Percentiles rank a stretch among this genome's conserved stretches.
Conservation (phyloP, 2,888 invertebrate species). For the Mongoloraphidia duomilia region DNA sequence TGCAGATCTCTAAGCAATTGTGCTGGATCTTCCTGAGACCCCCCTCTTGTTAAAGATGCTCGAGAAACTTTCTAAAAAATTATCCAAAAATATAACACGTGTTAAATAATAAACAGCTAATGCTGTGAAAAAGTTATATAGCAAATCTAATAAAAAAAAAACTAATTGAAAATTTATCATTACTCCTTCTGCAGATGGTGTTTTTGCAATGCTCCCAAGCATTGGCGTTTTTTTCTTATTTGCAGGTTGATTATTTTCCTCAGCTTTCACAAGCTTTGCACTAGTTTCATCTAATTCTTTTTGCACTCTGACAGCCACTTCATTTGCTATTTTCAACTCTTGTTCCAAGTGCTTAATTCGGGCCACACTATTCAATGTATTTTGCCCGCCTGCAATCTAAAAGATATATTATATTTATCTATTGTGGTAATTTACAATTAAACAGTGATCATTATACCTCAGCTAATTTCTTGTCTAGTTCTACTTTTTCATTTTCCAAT, state of each 20-base stretch:
- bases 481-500: constrained; percentile 71
- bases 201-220: constrained; percentile 39
- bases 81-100: constrained; percentile 1
- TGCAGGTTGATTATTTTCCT: constrained; percentile 28
- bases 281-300: constrained; percentile 54
- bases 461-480: constrained; percentile 52
- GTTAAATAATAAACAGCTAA: background rate
- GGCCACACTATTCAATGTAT: constrained; percentile 45
- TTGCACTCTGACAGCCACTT: constrained; percentile 53
- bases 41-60: constrained; percentile 60
- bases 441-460: constrained; percentile 26
- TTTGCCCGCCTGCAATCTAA: constrained; percentile 37
- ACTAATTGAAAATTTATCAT: constrained; percentile 6
- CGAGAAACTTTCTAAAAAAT: constrained; percentile 49
- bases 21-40: constrained; percentile 67
- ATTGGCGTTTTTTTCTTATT: constrained; percentile 42
- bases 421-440: background rate
- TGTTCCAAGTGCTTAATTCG: constrained; percentile 71
- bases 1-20: constrained; percentile 75
- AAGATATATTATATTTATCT: constrained; percentile 5
- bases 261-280: constrained; percentile 33
- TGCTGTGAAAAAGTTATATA: background rate
- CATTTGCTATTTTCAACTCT: constrained; percentile 68
- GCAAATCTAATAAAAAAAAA: no score
- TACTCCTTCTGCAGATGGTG: constrained; percentile 45